phyloP scores from a whole-genome alignment of 2,888 invertebrate species.

The Lutraria lutraria region DNA sequence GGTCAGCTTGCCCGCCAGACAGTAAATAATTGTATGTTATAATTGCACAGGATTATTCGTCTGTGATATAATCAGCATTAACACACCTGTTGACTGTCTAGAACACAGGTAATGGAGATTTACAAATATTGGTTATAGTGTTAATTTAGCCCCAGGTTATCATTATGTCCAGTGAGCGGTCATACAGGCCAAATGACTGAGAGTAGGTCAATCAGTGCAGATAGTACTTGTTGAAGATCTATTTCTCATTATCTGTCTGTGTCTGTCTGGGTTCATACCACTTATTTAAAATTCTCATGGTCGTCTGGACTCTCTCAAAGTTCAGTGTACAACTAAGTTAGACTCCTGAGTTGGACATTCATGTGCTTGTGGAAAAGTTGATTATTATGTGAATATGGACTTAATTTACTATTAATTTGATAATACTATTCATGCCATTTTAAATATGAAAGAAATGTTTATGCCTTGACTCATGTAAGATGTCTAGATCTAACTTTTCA shows the following conservation, averaged over 20 bases:
- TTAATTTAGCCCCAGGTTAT: constrained; percentile 1
- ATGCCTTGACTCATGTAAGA: too few relatives aligned
- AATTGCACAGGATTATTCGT: not conserved
- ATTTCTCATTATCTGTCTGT: not conserved
- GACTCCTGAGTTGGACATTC: not conserved
- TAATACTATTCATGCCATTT: too few relatives aligned
- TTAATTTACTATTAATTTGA: not conserved
- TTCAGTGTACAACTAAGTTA: not conserved
- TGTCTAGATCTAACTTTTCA: too few relatives aligned
- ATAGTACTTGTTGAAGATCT: not conserved
- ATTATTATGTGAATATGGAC: not conserved
- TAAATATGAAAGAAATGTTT: too few relatives aligned
- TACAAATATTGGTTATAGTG: not conserved
- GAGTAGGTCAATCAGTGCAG: not conserved
- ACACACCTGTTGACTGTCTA: not conserved
- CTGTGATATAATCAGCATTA: not conserved
- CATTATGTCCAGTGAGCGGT: constrained; percentile 9
- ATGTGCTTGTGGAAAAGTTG: not conserved
- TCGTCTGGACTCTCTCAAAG: not conserved
- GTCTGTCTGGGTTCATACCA: not conserved
- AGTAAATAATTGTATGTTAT: not conserved
- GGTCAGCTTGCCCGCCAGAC: not conserved
- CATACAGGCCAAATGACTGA: not conserved
- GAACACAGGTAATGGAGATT: not conserved
- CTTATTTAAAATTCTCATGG: not conserved